These are phyloP conservation scores for Aldrovandia affinis DNA, from an alignment of 2,797 vertebrate genomes.

Conservation along the genomic window DNA sequence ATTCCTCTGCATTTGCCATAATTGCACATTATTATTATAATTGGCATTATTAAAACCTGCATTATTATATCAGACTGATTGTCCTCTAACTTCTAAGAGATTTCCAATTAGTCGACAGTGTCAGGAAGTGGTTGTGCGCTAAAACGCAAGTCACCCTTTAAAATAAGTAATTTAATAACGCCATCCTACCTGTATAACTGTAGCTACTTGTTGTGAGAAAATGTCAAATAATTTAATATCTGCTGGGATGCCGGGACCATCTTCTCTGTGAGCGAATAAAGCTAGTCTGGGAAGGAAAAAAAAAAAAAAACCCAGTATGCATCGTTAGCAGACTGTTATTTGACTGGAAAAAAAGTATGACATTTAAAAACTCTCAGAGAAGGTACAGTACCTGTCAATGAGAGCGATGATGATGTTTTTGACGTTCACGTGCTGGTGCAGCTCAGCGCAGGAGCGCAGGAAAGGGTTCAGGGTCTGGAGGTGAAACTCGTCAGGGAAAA, in stretches of 20 bases:
- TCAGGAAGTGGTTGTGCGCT: not conserved
- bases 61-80: too few relatives aligned
- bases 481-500: conserved; percentile 98
- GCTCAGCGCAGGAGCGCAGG: conserved; percentile 93
- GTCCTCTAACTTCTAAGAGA: too few relatives aligned
- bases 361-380: not conserved
- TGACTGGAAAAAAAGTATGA: not conserved
- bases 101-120: not conserved
- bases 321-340: not conserved
- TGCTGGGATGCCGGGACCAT: conserved; percentile 95
- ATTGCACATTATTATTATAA: not conserved
- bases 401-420: conserved; percentile 99
- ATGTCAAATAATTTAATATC: conserved; percentile 99
- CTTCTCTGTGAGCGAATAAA: conserved; percentile 96
- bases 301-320: not conserved
- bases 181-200: conserved; percentile 89
- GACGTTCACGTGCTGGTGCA: conserved; percentile 97
- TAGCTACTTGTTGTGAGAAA: conserved; percentile 98
- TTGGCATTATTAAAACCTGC: too few relatives aligned
- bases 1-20: not conserved
- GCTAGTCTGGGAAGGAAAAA: conserved; percentile 80
- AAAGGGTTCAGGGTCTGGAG: conserved; percentile 97
- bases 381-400: conserved; percentile 86
- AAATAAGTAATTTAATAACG: not conserved
- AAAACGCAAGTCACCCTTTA: not conserved